phyloP scores from a whole-genome alignment of 2,113 vertebrate species.

The Motacilla tschutschensis region DNA sequence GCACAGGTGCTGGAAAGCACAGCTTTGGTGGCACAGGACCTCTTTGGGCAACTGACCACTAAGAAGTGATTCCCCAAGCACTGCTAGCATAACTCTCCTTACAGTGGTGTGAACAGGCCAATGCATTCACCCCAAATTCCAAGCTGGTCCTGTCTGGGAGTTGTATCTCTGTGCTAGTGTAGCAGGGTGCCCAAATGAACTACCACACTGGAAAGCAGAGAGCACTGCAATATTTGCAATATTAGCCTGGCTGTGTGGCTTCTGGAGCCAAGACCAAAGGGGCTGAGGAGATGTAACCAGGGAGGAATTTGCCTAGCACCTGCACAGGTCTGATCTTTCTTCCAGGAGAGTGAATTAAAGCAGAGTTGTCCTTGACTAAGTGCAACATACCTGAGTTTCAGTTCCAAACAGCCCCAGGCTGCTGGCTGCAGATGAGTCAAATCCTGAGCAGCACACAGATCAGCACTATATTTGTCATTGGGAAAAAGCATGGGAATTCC shows the following conservation, averaged over 20 bases:
- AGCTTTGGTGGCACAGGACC: not conserved
- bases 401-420: not conserved
- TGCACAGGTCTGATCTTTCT: conserved; percentile 17
- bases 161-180: not conserved
- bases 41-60: not conserved
- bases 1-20: not conserved
- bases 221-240: not conserved
- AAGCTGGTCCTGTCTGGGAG: not conserved
- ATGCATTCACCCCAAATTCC: not conserved
- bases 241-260: not conserved
- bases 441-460: not conserved
- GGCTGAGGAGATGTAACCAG: not conserved
- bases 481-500: conserved; percentile 22
- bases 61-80: not conserved
- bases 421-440: conserved; percentile 33
- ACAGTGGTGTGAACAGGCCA: not conserved
- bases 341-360: not conserved
- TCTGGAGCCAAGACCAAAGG: not conserved
- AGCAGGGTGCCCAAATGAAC: not conserved
- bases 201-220: not conserved
- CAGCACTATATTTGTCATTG: not conserved
- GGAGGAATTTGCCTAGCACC: conserved; percentile 18
- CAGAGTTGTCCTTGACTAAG: not conserved
- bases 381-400: conserved; percentile 15
- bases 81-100: not conserved